These are phyloP conservation scores for Euleptes europaea DNA, from an alignment of 2,113 vertebrate genomes.

Conservation along the genomic window DNA sequence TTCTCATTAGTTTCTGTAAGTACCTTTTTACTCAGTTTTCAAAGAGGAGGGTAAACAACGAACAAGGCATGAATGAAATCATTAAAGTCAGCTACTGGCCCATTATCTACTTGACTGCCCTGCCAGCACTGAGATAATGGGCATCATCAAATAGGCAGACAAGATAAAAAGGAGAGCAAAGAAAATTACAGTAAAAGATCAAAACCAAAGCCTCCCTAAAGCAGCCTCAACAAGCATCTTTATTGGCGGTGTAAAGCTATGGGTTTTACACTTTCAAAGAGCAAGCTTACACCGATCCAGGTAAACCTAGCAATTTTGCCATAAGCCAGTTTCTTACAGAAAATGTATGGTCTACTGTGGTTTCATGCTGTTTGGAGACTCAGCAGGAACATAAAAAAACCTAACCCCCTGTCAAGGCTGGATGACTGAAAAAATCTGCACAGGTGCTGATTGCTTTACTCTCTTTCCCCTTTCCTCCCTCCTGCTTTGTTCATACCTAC, in stretches of 20 bases:
- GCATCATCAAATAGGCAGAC: background rate
- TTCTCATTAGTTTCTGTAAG: background rate
- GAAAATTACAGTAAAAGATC: background rate
- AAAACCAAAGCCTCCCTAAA: background rate
- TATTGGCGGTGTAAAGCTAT: background rate
- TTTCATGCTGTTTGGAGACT: background rate
- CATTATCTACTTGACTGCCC: slow-evolving; percentile 2
- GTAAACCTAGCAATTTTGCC: background rate
- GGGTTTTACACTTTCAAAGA: background rate
- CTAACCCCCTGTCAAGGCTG: too few relatives aligned
- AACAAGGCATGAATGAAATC: background rate
- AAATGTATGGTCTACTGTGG: background rate
- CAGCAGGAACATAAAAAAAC: background rate
- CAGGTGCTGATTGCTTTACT: background rate
- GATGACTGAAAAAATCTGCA: background rate
- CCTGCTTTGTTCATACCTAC: background rate
- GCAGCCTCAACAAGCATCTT: background rate
- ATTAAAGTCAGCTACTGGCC: background rate
- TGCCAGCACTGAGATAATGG: slow-evolving; percentile 5
- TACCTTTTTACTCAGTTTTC: background rate
- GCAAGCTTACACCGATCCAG: background rate
- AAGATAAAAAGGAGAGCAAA: background rate
- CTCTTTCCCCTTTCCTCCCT: background rate
- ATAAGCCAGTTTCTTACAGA: background rate
- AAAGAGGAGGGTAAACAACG: background rate